Percentiles rank a stretch among this genome's conserved stretches.
Conservation (phyloP, 2,797 vertebrate species). For the Paedocypris micromegethes region DNA sequence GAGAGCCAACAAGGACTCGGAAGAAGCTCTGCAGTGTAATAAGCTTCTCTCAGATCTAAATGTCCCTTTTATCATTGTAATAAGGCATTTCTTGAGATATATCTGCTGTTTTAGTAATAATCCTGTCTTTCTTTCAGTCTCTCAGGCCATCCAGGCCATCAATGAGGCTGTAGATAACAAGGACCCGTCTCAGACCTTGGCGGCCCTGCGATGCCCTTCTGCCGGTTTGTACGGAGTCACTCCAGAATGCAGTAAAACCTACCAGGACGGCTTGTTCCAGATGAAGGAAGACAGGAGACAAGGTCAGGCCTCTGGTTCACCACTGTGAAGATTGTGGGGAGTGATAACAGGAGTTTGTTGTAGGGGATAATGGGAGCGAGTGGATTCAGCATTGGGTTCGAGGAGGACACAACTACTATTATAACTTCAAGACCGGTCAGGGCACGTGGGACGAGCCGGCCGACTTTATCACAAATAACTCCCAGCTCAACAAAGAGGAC, state of each 20-base stretch:
- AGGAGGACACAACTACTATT: slow-evolving; percentile 93
- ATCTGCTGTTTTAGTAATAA: neutral
- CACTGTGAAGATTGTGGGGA: neutral
- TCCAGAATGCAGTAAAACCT: slow-evolving; percentile 81
- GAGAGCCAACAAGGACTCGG: slow-evolving; percentile 84
- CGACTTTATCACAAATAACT: slow-evolving; percentile 76
- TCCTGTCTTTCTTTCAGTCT: slow-evolving; percentile 64
- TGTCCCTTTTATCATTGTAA: too few species aligned
- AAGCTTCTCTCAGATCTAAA: slow-evolving; percentile 19
- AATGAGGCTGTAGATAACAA: slow-evolving; percentile 83
- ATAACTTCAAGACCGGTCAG: slow-evolving; percentile 75
- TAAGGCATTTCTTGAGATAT: neutral
- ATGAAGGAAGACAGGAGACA: slow-evolving; percentile 71
- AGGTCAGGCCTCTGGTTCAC: slow-evolving; percentile 31
- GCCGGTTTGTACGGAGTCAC: slow-evolving; percentile 91
- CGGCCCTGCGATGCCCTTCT: slow-evolving; percentile 75
- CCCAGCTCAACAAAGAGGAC: slow-evolving; percentile 88
- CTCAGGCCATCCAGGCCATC: slow-evolving; percentile 82
- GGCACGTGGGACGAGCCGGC: slow-evolving; percentile 87
- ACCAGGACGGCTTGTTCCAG: slow-evolving; percentile 80
- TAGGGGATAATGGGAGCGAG: slow-evolving; percentile 80
- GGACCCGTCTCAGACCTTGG: slow-evolving; percentile 74
- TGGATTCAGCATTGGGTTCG: slow-evolving; percentile 98
- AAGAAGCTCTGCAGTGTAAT: slow-evolving; percentile 86
- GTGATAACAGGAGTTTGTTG: slow-evolving; percentile 20